Evolutionary conservation across 2,888 invertebrate genomes (phyloP).

Genomic region (Panzeria rudis): DNA sequence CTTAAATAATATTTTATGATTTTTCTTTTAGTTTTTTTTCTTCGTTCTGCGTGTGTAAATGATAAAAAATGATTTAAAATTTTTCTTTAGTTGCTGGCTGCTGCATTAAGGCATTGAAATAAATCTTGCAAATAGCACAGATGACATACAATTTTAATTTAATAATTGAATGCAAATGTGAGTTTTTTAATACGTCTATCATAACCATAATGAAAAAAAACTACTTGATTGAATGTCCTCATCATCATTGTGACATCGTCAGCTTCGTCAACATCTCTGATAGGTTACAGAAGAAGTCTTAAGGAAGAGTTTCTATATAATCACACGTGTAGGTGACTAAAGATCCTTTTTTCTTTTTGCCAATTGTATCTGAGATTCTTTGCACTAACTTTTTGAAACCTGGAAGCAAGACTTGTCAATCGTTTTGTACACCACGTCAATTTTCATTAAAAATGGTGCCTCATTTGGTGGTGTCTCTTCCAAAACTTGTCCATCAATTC

Average conservation of each 20-base stretch:
- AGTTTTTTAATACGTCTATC: constrained; percentile 49
- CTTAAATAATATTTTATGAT: constrained; percentile 75
- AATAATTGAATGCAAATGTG: constrained; percentile 82
- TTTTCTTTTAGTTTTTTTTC: constrained; percentile 70
- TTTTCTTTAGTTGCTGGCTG: constrained; percentile 46
- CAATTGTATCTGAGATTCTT: background rate
- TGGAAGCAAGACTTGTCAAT: background rate
- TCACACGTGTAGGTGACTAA: constrained; percentile 80
- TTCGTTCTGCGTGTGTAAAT: constrained; percentile 22
- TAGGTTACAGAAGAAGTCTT: constrained; percentile 6
- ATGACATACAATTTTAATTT: constrained; percentile 75
- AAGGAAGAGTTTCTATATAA: constrained; percentile 78
- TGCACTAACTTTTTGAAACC: background rate
- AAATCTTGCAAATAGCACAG: constrained; percentile 76
- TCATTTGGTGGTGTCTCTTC: background rate
- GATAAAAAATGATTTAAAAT: constrained; percentile 60
- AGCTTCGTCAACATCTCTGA: constrained; percentile 21
- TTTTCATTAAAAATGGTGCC: background rate
- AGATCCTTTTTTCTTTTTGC: constrained; percentile 16
- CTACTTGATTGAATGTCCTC: constrained; percentile 34
- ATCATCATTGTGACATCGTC: constrained; percentile 54
- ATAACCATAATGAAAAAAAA: constrained; percentile 15
- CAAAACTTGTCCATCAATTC: no score
- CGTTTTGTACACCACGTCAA: background rate
- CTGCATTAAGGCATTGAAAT: constrained; percentile 65